Evolutionary conservation across 35 echinoderm and acorn worm species (phyloP), one percentile per base, ranked within the genome.

Genomic region (Stichopus chloronotus): DNA sequence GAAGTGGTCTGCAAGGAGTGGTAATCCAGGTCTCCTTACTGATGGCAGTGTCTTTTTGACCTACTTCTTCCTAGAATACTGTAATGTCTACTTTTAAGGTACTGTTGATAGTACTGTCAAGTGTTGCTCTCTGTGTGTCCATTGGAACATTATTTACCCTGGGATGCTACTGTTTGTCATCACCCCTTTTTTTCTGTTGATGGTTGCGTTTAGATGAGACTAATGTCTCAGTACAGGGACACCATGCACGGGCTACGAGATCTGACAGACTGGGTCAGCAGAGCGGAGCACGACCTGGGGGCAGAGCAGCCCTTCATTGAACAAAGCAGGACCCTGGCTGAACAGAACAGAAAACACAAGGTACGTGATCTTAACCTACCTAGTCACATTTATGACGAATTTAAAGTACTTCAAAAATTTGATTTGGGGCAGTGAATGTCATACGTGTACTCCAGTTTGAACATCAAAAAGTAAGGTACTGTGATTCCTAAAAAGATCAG

Each of bases 301-400:
- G 93, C 95, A 84, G 95, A 99, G 90, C 97, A 99, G 52, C 97
- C 97, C n/a, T 90, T 99, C 71, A 96, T 88, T 71, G 95, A 99
- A 87, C 93, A 95, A 78, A 95, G 74, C 8, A 95, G 92, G 55
- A 92, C 94, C 54, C 83, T 96, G 7, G 92, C 25, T 65, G 97
- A 99, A 90, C 97, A 99, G 63, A 90, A 93, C 79, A 99, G 94
- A 80, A 95, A 99, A 65, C 95, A 96, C 58, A 99, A 99, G 97
- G 97, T 99, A 95, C 7, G 55, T 25, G 30, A 43, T 43, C 30
- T 43, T 43, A 43, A 43, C 30, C 30, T 43, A 43, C 0, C 30
- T 43, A 3, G 22, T 72, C 22, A 16, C 69, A 72, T 72, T 72
- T 72, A 43, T 43, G 30, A 43, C 3, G 30, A 43, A 43, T 72